Conservation (phyloP, 2,113 vertebrate genomes). For the Brachypodius melanocephalos region DNA sequence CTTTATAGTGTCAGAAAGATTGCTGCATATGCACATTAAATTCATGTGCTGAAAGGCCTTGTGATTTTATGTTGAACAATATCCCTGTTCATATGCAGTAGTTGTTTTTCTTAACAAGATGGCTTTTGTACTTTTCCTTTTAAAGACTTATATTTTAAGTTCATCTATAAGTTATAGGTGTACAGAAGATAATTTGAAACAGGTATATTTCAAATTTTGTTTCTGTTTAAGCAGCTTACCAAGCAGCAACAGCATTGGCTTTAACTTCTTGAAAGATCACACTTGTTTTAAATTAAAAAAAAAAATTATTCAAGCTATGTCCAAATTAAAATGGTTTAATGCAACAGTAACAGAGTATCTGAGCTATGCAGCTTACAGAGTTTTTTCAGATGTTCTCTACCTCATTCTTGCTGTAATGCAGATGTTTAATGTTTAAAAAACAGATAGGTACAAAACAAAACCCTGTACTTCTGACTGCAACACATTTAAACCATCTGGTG, state of each 20-base stretch:
- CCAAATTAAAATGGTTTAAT: background rate
- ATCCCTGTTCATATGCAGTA: background rate
- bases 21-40: background rate
- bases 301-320: background rate
- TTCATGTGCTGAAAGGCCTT: background rate
- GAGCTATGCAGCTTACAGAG: background rate
- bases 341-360: background rate
- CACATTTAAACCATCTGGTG: background rate
- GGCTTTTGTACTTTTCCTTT: background rate
- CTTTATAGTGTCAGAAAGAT: conserved; percentile 7
- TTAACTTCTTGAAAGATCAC: background rate
- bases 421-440: background rate
- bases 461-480: background rate
- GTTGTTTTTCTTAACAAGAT: background rate
- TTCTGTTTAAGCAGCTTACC: background rate
- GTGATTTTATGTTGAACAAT: conserved; percentile 32
- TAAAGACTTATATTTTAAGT: background rate
- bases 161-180: background rate
- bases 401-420: background rate
- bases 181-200: background rate
- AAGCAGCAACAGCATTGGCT: background rate
- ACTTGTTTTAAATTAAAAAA: background rate
- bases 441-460: background rate
- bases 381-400: background rate
- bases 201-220: background rate